These are phyloP conservation scores for Sylvia borin DNA, from an alignment of 2,797 vertebrate species.

Conservation along the genomic window DNA sequence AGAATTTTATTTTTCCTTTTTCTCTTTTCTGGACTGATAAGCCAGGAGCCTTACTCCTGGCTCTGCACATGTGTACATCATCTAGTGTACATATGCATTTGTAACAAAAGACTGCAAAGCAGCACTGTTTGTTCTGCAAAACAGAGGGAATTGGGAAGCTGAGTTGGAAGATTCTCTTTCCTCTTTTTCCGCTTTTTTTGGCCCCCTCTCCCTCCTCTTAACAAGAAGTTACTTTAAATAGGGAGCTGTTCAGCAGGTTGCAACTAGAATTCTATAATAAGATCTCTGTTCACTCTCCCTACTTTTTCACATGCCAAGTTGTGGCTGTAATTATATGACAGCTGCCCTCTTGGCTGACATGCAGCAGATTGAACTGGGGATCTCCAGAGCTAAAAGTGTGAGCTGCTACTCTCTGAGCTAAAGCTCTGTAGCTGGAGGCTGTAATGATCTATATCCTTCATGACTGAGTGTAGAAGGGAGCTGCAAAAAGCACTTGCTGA, in stretches of 20 bases:
- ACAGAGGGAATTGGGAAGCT: not conserved
- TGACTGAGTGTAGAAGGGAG: slow-evolving; percentile 50
- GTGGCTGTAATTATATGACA: slow-evolving; percentile 70
- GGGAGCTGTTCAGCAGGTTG: slow-evolving; percentile 58
- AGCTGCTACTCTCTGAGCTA: slow-evolving; percentile 61
- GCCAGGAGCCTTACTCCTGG: not conserved
- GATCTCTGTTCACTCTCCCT: slow-evolving; percentile 22
- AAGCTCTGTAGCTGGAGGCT: slow-evolving; percentile 65
- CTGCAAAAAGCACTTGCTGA: slow-evolving; percentile 51
- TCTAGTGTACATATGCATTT: not conserved
- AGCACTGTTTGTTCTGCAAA: not conserved
- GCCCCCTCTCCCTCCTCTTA: not conserved
- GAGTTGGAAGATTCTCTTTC: not conserved
- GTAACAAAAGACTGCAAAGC: not conserved
- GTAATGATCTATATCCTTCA: slow-evolving; percentile 61
- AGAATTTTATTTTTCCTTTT: not conserved
- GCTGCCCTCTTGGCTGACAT: slow-evolving; percentile 71
- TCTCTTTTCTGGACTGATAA: not conserved
- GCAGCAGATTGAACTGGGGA: slow-evolving; percentile 70
- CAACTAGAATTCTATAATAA: slow-evolving; percentile 62
- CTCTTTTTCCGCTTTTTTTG: not conserved
- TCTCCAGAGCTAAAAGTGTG: slow-evolving; percentile 68
- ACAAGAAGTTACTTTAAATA: slow-evolving; percentile 52
- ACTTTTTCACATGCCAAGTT: slow-evolving; percentile 69
- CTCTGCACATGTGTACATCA: not conserved